phyloP scores from a whole-genome alignment of 2,888 invertebrate genomes.

The Drosophila buzzatii region DNA sequence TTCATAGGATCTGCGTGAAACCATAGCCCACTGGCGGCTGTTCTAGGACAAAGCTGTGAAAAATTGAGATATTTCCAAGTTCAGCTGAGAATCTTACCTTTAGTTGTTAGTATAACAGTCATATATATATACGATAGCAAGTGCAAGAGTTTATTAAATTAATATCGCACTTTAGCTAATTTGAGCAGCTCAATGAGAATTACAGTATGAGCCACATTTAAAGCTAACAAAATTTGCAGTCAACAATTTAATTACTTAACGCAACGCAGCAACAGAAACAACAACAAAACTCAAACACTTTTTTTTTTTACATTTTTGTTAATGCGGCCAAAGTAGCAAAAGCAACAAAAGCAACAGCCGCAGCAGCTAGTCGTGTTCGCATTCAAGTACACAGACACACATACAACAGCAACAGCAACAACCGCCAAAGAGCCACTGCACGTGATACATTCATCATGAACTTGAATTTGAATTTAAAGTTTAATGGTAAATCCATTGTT shows the following conservation, averaged over 20 bases:
- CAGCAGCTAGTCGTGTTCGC: constrained; percentile 45
- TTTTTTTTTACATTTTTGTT: not conserved
- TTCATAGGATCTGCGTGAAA: not conserved
- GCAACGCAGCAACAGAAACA: constrained; percentile 34
- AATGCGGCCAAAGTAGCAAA: constrained; percentile 5
- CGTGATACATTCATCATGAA: constrained; percentile 80
- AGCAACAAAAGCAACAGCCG: constrained; percentile 13
- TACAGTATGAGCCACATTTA: not conserved
- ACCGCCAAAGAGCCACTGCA: constrained; percentile 66
- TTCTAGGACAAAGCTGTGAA: not conserved
- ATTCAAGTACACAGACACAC: constrained; percentile 51
- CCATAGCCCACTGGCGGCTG: not conserved
- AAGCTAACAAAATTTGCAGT: constrained; percentile 1
- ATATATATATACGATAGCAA: no score
- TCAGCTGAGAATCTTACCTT: not conserved
- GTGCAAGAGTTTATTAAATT: no score
- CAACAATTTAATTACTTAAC: constrained; percentile 20
- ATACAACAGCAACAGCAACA: constrained; percentile 35
- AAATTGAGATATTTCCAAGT: not conserved
- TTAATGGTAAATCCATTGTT: constrained; percentile 75
- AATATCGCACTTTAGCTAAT: not conserved
- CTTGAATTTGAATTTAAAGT: constrained; percentile 83
- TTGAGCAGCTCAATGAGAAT: not conserved
- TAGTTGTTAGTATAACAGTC: not conserved
- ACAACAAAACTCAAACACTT: not conserved